Evolutionary conservation across 2,888 invertebrate genomes (phyloP).

Genomic region (Harpalus rufipes): DNA sequence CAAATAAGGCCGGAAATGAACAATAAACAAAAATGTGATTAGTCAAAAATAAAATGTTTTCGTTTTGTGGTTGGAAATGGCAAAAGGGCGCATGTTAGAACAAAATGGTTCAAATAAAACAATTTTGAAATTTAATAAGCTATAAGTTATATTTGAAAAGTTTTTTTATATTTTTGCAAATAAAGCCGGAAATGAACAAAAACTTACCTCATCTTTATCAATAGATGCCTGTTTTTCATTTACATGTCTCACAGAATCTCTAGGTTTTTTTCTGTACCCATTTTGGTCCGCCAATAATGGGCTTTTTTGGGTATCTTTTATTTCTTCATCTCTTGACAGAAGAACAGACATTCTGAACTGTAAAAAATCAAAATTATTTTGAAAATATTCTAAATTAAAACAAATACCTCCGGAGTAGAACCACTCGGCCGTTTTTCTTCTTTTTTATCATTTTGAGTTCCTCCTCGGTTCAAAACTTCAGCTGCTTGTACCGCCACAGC

Average conservation of each 20-base stretch:
- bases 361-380: constrained; percentile 12
- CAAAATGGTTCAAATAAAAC: background rate
- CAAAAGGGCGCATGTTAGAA: background rate
- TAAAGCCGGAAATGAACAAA: too few relatives aligned
- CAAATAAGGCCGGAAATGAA: too few relatives aligned
- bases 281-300: constrained; percentile 74
- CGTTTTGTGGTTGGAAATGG: constrained; percentile 79
- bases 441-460: constrained; percentile 74
- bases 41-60: constrained; percentile 80
- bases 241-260: constrained; percentile 81
- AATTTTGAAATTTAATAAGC: background rate
- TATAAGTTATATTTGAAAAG: too few relatives aligned
- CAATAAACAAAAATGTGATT: too few relatives aligned
- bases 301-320: constrained; percentile 75
- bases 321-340: constrained; percentile 83
- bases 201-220: constrained; percentile 75
- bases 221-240: constrained; percentile 79
- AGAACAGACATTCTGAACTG: constrained; percentile 87
- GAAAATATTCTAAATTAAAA: too few relatives aligned
- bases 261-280: constrained; percentile 73
- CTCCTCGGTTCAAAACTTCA: constrained; percentile 82
- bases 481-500: constrained; percentile 84
- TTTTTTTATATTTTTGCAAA: too few relatives aligned
- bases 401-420: constrained; percentile 79
- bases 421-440: constrained; percentile 9